A percentile compares a stretch with the other conserved stretches of the same genome.
Evolutionary conservation across 2,888 invertebrate genomes (phyloP).

Genomic region (Mythimna vitellina): DNA sequence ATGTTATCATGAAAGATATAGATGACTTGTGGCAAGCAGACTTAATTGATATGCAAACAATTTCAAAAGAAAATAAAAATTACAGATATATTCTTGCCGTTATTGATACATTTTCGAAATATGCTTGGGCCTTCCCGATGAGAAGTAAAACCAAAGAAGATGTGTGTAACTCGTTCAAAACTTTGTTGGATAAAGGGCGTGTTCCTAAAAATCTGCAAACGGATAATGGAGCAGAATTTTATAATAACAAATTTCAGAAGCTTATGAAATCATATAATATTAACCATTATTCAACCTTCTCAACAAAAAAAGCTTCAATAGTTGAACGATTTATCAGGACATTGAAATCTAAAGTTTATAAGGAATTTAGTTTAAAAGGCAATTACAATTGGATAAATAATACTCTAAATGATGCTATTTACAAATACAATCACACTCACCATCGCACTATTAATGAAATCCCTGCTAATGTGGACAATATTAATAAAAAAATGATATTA

Average conservation of each 20-base stretch:
- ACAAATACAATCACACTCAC: neutral
- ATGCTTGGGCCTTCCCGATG: neutral
- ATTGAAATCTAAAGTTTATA: neutral
- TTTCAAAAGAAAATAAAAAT: no score
- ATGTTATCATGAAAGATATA: no score
- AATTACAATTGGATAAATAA: no score
- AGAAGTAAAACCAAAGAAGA: neutral
- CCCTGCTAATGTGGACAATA: neutral
- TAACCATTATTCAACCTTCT: conserved; percentile 9
- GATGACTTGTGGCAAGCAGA: no score
- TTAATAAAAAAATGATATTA: neutral
- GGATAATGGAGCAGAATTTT: no score
- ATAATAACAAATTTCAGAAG: neutral
- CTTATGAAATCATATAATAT: neutral
- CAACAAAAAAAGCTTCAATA: conserved; percentile 7
- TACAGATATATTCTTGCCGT: no score
- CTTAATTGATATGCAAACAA: no score
- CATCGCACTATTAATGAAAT: neutral
- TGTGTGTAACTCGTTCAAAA: neutral
- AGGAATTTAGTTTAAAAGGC: no score
- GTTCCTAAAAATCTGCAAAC: neutral
- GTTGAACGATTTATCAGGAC: conserved; percentile 5
- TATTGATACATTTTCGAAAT: no score
- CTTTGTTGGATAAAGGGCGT: no score
- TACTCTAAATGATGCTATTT: neutral